phyloP scores from a whole-genome alignment of 1,140 invertebrate species.

The Brachionus sp. region DNA sequence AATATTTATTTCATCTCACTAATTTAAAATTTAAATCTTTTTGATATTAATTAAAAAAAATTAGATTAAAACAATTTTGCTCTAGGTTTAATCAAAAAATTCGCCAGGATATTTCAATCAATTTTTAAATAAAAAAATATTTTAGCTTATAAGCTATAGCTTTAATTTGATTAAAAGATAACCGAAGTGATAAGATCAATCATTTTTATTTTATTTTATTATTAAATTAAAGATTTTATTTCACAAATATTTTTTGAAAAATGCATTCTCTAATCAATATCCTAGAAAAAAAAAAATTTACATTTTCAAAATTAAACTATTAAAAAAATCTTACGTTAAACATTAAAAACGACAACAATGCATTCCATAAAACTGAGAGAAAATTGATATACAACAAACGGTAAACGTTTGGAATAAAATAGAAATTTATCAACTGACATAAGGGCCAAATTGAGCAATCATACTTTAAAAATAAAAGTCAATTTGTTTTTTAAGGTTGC shows the following conservation, averaged over 20 bases:
- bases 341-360: conserved; percentile 20
- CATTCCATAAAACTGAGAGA: conserved; percentile 37
- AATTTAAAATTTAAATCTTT: too few species aligned
- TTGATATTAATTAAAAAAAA: too few species aligned
- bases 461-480: conserved; percentile 12
- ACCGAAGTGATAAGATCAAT: neutral
- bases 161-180: neutral
- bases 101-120: neutral
- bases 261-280: conserved; percentile 2
- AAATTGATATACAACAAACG: conserved; percentile 29
- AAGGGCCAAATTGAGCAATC: conserved; percentile 31
- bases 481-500: neutral
- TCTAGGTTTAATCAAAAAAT: too few species aligned
- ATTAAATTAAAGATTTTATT: neutral
- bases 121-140: neutral
- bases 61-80: too few species aligned
- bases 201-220: too few species aligned
- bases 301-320: neutral
- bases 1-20: too few species aligned
- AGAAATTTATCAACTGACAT: conserved; percentile 30
- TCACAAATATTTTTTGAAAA: neutral
- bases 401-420: conserved; percentile 29
- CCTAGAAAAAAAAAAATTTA: conserved; percentile 17
- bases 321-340: conserved; percentile 1
- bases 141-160: neutral